Evolutionary conservation across 2,797 vertebrate genomes (phyloP).

Genomic region (Bovichtus variegatus): DNA sequence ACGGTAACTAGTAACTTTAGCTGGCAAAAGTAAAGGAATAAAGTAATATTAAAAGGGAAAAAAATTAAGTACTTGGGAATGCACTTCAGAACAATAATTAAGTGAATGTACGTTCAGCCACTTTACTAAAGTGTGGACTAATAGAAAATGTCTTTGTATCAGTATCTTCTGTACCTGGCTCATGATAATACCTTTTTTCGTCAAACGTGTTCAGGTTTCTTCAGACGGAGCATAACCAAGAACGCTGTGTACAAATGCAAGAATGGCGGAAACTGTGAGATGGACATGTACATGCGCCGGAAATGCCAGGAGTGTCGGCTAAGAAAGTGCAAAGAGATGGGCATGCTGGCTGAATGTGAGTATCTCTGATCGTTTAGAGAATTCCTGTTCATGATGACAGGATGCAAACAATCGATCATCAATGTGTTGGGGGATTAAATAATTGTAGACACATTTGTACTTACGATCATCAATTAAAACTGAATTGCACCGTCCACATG

Average conservation of each 20-base stretch:
- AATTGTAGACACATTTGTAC: neutral
- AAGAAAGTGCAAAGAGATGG: conserved; percentile 97
- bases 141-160: neutral
- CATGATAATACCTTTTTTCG: conserved; percentile 6
- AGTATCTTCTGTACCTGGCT: neutral
- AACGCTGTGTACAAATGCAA: conserved; percentile 99
- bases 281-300: conserved; percentile 99
- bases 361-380: conserved; percentile 58
- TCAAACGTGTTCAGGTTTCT: conserved; percentile 88
- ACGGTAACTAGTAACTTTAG: neutral
- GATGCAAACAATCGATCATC: neutral
- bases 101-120: neutral
- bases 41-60: too few species aligned
- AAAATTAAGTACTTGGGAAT: too few species aligned
- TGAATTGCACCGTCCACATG: neutral
- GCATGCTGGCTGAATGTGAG: conserved; percentile 99
- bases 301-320: conserved; percentile 98
- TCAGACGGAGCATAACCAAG: conserved; percentile 98
- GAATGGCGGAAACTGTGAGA: conserved; percentile 96
- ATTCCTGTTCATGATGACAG: neutral
- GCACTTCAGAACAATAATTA: neutral
- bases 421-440: neutral
- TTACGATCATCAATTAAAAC: neutral
- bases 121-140: neutral
- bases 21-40: neutral